Base-by-base conservation (phyloP, 2,113 vertebrate genomes). In the Alligator mississippiensis region DNA sequence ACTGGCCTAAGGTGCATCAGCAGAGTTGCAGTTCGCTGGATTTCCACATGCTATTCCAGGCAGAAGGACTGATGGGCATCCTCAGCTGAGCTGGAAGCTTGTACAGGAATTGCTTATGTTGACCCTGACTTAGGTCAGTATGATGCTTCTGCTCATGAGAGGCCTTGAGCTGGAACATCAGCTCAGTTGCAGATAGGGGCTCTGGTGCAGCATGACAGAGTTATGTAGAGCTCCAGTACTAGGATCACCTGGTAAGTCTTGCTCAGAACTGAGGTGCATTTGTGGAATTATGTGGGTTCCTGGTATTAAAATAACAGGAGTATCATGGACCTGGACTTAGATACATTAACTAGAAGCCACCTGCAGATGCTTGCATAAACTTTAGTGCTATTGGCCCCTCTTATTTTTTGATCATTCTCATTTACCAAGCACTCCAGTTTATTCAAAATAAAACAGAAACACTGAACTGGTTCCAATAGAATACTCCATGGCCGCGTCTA, bases 71-170 rank as follows among this genome's bases (percentile, higher is more conserved):
- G 18, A 70, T 60, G 38, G 18, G 8, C 3, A 0, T 58, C 82
- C 75, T 86, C 74, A 72, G 54, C 54, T 0, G 0, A 7, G 0
- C 1, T 38, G 27, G 64, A 75, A 21, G 16, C 8, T 12, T 4
- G 9, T 60, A 14, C 34, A 74, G 84, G 4, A 58, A 34, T 17
- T 64, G 62, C 62, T 59, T 66, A 64, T 59, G 19, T 55, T 57
- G 1, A 21, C 82, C 22, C 47, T 72, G 68, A 27, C 79, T 1
- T 17, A 59, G 55, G 27, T 4, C 61, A 17, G 25, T 2, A 5
- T 22, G 5, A 13, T 60, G 30, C 34, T 34, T 16, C 70, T 77
- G 77, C 77, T 88, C 30, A 1, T 3, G 24, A 91, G 77, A 47
- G 84, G 63, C 63, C 60, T 3, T 4, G 30, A 17, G 54, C 76